Evolutionary conservation across 2,888 invertebrate genomes (phyloP).

Genomic region (Eubasilissa splendida): DNA sequence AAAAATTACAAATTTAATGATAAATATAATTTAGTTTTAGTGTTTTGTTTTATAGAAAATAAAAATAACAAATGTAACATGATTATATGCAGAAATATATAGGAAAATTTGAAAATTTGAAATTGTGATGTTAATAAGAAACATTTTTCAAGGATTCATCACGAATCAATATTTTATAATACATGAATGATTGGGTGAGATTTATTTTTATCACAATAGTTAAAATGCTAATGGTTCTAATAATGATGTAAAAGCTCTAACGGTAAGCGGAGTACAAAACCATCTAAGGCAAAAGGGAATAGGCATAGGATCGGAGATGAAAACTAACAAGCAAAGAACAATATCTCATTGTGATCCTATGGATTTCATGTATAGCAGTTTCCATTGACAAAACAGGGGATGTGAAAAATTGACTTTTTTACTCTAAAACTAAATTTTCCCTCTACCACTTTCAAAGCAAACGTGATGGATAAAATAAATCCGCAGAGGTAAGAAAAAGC

Average conservation of each 20-base stretch:
- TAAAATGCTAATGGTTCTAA: no score
- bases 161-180: no score
- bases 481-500: conserved; percentile 44
- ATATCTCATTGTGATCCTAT: conserved; percentile 22
- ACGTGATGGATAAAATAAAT: conserved; percentile 43
- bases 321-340: conserved; percentile 6
- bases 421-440: conserved; percentile 33
- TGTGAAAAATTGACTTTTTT: conserved; percentile 2
- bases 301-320: conserved; percentile 6
- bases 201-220: no score
- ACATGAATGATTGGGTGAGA: no score
- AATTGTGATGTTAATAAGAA: neutral
- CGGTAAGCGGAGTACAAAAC: conserved; percentile 4
- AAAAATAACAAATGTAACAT: neutral
- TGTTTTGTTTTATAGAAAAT: neutral
- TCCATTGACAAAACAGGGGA: neutral
- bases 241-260: neutral
- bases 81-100: neutral
- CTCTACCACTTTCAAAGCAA: conserved; percentile 52
- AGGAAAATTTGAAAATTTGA: neutral
- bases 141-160: no score
- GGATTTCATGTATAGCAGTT: neutral
- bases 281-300: conserved; percentile 14
- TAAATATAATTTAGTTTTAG: neutral
- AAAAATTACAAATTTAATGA: conserved; percentile 24